Evolutionary conservation across 2,113 vertebrate species (phyloP).

Genomic region (Dolichotis patagonum): DNA sequence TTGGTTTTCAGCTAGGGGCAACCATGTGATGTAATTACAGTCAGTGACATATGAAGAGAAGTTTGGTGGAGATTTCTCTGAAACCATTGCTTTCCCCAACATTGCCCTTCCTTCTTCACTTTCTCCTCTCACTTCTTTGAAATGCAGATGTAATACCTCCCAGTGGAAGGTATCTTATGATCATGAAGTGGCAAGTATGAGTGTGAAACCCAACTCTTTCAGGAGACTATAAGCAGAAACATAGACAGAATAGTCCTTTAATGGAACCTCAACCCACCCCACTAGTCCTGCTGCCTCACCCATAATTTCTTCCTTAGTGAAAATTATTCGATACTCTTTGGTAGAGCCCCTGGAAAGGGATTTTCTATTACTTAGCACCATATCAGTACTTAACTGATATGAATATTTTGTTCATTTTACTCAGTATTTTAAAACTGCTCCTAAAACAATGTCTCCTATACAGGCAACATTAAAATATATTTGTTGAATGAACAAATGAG

Average conservation of each 20-base stretch:
- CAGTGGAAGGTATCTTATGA: neutral
- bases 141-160: neutral
- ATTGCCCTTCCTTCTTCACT: neutral
- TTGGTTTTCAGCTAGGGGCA: neutral
- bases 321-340: conserved; percentile 8
- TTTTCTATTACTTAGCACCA: neutral
- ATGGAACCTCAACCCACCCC: too few relatives aligned
- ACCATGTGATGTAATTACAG: neutral
- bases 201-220: neutral
- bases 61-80: neutral
- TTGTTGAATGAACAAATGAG: conserved; percentile 13
- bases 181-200: neutral
- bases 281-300: neutral
- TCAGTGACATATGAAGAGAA: neutral
- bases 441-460: neutral
- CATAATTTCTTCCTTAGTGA: neutral
- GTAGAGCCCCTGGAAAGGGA: neutral
- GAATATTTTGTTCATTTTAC: neutral
- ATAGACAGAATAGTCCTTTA: neutral
- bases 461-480: neutral
- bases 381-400: neutral
- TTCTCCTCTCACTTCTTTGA: neutral
- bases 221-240: neutral
- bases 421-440: neutral
- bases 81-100: neutral